Percentiles rank a stretch among this genome's conserved stretches.
Evolutionary conservation across 2,797 vertebrate species (phyloP).

Genomic region (Taenioides sp.): DNA sequence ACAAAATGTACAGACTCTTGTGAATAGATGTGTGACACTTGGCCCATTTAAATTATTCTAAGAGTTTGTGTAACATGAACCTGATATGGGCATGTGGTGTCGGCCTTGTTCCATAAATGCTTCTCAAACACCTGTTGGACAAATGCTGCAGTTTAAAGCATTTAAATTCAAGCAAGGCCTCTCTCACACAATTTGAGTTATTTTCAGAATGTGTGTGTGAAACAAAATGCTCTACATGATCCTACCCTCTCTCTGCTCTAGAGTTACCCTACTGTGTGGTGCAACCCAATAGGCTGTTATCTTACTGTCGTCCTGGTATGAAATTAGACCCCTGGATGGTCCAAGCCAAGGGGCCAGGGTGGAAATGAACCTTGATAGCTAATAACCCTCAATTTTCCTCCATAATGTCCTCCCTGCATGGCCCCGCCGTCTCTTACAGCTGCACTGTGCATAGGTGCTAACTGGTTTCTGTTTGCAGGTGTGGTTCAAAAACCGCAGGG

Average conservation of each 20-base stretch:
- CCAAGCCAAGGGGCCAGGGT: slow-evolving; percentile 68
- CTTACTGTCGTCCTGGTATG: slow-evolving; percentile 74
- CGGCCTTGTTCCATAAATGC: slow-evolving; percentile 4
- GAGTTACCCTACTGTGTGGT: slow-evolving; percentile 76
- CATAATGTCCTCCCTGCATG: slow-evolving; percentile 68
- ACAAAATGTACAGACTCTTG: not conserved
- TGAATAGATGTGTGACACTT: no score
- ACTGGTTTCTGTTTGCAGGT: slow-evolving; percentile 78
- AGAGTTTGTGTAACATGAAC: slow-evolving; percentile 27
- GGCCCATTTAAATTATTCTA: not conserved
- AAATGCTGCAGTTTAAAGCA: slow-evolving; percentile 41
- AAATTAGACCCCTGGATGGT: slow-evolving; percentile 74
- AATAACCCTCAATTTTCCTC: slow-evolving; percentile 78
- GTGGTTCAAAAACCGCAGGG: slow-evolving; percentile 98
- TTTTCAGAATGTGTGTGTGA: slow-evolving; percentile 75
- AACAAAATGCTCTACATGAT: slow-evolving; percentile 73
- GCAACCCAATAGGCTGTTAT: slow-evolving; percentile 81
- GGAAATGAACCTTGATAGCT: slow-evolving; percentile 75
- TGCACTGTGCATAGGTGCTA: slow-evolving; percentile 32
- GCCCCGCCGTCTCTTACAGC: slow-evolving; percentile 24
- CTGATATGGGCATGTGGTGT: slow-evolving; percentile 14
- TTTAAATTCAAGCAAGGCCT: slow-evolving; percentile 44
- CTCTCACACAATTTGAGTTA: slow-evolving; percentile 59
- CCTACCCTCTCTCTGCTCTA: slow-evolving; percentile 71
- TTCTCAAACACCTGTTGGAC: slow-evolving; percentile 27